Conservation (phyloP, 2,113 vertebrate species). For the Cygnus buccinator region DNA sequence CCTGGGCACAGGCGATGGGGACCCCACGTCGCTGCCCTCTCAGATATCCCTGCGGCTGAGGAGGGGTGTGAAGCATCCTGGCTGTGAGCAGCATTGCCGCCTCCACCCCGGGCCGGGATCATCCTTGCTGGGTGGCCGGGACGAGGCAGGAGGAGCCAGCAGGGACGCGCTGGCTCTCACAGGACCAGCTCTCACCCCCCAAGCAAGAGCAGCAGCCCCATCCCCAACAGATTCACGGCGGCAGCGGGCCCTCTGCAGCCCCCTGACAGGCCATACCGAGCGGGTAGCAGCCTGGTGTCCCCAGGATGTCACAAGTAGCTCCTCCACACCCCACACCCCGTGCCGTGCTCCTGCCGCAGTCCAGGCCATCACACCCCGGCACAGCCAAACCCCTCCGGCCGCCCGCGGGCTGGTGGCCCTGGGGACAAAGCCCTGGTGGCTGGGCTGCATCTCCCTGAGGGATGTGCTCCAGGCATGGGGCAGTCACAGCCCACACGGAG, state of each 20-base stretch:
- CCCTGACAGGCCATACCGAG: not conserved
- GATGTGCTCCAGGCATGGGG: rapidly evolving
- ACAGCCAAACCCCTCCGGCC: not conserved
- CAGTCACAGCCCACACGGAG: not conserved
- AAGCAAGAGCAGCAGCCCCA: not conserved
- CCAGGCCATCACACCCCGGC: not conserved
- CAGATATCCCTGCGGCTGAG: rapidly evolving
- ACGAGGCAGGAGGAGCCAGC: not conserved
- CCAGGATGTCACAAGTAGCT: not conserved
- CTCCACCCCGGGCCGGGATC: not conserved
- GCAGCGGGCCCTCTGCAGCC: not conserved
- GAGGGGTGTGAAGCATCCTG: not conserved
- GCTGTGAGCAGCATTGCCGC: not conserved
- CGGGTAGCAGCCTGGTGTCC: not conserved
- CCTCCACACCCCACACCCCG: rapidly evolving
- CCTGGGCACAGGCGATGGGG: not conserved
- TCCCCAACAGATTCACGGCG: not conserved
- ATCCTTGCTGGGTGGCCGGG: not conserved
- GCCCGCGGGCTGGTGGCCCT: not conserved
- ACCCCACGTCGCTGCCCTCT: not conserved
- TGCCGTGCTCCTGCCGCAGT: not conserved
- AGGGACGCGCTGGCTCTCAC: not conserved
- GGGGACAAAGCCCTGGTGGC: not conserved
- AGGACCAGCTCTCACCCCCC: not conserved
- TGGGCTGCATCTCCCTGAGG: not conserved